These are phyloP conservation scores for Himalopsyche kuldschensis DNA, from an alignment of 2,888 invertebrate genomes.

Conservation along the genomic window DNA sequence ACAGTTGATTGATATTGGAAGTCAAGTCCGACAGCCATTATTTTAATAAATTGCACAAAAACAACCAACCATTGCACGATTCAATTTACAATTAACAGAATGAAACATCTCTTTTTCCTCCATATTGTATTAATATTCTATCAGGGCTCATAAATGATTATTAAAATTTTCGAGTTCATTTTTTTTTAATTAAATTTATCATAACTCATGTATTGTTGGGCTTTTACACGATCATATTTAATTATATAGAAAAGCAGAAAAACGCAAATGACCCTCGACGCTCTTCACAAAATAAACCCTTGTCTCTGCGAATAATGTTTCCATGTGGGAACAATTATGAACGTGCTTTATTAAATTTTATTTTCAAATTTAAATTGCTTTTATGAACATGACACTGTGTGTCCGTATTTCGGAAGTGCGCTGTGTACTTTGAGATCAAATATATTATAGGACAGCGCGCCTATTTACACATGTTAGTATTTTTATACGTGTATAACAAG, in stretches of 20 bases:
- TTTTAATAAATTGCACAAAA: no score
- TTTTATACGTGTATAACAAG: no score
- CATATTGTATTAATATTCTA: no score
- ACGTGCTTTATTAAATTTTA: constrained; percentile 19
- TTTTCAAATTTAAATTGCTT: constrained; percentile 7
- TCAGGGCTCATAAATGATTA: no score
- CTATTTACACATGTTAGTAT: no score
- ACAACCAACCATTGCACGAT: no score
- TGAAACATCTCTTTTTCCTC: no score
- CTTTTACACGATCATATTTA: neutral
- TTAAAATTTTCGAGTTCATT: no score
- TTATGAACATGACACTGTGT: neutral
- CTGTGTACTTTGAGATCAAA: neutral
- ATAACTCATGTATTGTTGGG: neutral
- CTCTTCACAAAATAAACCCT: constrained; percentile 3
- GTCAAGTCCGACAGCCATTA: no score
- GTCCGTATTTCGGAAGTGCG: neutral
- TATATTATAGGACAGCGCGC: neutral
- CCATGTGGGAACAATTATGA: constrained; percentile 9
- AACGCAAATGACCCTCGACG: neutral
- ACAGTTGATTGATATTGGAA: no score
- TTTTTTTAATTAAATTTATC: neutral
- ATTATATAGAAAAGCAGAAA: neutral
- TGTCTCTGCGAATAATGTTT: constrained; percentile 8
- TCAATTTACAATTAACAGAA: no score